phyloP scores from a whole-genome alignment of 2,888 invertebrate genomes.

The Anthoptus insignis region DNA sequence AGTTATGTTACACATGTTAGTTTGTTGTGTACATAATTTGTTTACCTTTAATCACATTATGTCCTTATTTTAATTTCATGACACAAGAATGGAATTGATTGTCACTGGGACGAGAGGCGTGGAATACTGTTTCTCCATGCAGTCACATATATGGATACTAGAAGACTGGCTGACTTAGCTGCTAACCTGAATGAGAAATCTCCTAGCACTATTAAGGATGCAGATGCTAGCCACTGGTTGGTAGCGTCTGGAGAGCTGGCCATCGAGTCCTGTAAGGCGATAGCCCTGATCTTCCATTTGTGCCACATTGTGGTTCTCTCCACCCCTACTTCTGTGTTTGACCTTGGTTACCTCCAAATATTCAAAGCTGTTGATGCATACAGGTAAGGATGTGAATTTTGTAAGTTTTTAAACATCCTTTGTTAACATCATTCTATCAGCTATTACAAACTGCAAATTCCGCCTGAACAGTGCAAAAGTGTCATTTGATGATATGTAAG shows the following conservation, averaged over 20 bases:
- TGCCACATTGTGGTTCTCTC: constrained; percentile 91
- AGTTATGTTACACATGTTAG: no score
- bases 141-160: constrained; percentile 77
- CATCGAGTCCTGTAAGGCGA: constrained; percentile 87
- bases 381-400: constrained; percentile 79
- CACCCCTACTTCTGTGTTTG: constrained; percentile 88
- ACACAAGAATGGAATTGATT: constrained; percentile 85
- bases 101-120: constrained; percentile 85
- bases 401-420: background rate
- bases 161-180: constrained; percentile 65
- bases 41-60: no score
- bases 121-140: constrained; percentile 85
- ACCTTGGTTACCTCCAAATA: constrained; percentile 93
- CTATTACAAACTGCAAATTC: no score
- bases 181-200: constrained; percentile 66
- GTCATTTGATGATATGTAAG: no score
- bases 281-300: constrained; percentile 92
- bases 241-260: constrained; percentile 85
- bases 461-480: no score
- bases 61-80: background rate
- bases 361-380: constrained; percentile 93
- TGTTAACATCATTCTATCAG: no score
- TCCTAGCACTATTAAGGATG: constrained; percentile 73
- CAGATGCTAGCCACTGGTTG: constrained; percentile 87
- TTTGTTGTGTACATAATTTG: no score